Conservation (phyloP, 23 tunicate genomes). For the Clavelina lepadiformis region DNA sequence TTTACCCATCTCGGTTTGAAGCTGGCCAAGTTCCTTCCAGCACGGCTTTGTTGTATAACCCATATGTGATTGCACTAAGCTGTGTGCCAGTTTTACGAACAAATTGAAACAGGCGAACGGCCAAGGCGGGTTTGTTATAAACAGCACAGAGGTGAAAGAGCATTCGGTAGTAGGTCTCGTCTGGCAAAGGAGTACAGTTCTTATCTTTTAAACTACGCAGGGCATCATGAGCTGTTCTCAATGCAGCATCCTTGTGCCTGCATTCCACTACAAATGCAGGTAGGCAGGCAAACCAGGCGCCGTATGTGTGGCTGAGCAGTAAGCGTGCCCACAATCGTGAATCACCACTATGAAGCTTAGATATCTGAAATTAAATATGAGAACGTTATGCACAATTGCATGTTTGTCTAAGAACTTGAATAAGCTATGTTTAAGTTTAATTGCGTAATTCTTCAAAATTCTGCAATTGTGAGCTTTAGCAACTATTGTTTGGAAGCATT, state of each 20-base stretch:
- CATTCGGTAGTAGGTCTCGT: slow-evolving; percentile 81
- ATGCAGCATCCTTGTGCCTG: slow-evolving; percentile 54
- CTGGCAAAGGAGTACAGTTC: slow-evolving; percentile 67
- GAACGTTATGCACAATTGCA: no score
- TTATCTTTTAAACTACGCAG: slow-evolving; percentile 35
- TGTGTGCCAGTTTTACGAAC: slow-evolving; percentile 54
- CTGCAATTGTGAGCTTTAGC: no score
- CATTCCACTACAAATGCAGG: slow-evolving; percentile 43
- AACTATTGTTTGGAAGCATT: no score
- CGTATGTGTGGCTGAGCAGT: slow-evolving; percentile 57
- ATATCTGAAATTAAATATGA: slow-evolving; percentile 51
- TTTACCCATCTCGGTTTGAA: slow-evolving; percentile 78
- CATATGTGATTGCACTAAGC: slow-evolving; percentile 88
- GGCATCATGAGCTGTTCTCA: slow-evolving; percentile 67
- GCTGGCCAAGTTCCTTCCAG: slow-evolving; percentile 88
- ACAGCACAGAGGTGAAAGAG: slow-evolving; percentile 63
- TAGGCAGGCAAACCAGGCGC: slow-evolving; percentile 88
- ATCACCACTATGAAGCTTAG: slow-evolving; percentile 35
- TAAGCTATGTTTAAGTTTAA: no score
- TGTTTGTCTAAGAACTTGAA: no score
- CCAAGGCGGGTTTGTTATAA: slow-evolving; percentile 80
- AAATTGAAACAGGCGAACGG: slow-evolving; percentile 70
- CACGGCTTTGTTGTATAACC: slow-evolving; percentile 89
- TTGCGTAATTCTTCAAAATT: no score
- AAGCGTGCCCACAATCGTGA: slow-evolving; percentile 71